Base-by-base conservation (phyloP, 2,113 vertebrate species). In the Otolemur garnettii region DNA sequence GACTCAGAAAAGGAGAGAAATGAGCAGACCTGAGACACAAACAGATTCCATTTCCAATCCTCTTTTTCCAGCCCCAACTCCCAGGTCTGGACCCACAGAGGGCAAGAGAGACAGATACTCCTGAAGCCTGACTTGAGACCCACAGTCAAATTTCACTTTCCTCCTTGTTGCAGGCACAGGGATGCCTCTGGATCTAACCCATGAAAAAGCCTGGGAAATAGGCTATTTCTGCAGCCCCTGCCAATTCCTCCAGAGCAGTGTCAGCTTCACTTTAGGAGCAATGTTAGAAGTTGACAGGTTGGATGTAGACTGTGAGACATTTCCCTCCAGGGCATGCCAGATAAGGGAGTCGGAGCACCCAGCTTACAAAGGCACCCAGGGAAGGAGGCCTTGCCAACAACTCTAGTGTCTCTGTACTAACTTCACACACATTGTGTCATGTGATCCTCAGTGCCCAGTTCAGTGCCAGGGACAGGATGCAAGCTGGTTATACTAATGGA, bases 1-100 rank as follows among this genome's bases (percentile, higher is more conserved):
- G 96, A 96, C 98, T 98, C 98, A 98, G 97, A 50, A 92, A 95
- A 75, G 93, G 80, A 85, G 81, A 95, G 17, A 42, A 57, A 59
- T 72, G 35, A 82, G 8, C 59, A 72, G 87, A 95, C 7, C 57
- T 33, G 38, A 35, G 62, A n/a, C n/a, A 77, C 17, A 74, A 83
- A 18, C 30, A 93, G 11, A 28, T 35, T 82, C 22, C 19, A 8
- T 82, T 71, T 75, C 42, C 50, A 62, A 57, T 3, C 21, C n/a
- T 42, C 33, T 55, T 53, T 10, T 42, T 38, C 33, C 14, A 88
- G 55, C 0, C 55, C 42, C 33, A 62, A 33, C 30, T 75, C 17
- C 75, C 55, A 88, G 84, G 33, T 11, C 18, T 28, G 17, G 55
- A 3, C 7, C 45, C 60, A 45, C 26, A 15, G 26, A 74, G 38